A percentile compares a stretch with the other conserved stretches of the same genome.
Conservation (phyloP, 1,140 invertebrate species). For the Leptinotarsa texana region DNA sequence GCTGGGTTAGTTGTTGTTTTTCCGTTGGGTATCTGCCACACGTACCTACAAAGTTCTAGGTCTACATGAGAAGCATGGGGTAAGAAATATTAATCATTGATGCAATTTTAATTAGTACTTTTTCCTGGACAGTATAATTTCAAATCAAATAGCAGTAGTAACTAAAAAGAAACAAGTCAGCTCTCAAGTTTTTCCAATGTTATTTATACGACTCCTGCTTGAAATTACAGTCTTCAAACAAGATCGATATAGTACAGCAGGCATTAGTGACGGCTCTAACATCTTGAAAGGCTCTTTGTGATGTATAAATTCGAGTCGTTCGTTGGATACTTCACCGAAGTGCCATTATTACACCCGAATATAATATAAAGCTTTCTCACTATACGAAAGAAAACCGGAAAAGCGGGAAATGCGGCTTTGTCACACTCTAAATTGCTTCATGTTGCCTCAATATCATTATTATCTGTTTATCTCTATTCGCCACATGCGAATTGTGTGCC, state of each 20-base stretch:
- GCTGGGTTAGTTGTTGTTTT: too few relatives aligned
- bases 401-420: conserved; percentile 4
- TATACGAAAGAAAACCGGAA: background rate
- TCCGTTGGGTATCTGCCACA: too few relatives aligned
- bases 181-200: too few relatives aligned
- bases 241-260: background rate
- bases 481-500: background rate
- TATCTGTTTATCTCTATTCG: background rate
- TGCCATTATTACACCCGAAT: background rate
- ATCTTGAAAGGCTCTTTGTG: background rate
- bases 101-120: too few relatives aligned
- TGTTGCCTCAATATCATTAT: conserved; percentile 6
- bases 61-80: too few relatives aligned
- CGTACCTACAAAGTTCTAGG: too few relatives aligned
- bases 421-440: background rate
- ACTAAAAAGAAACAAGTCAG: too few relatives aligned
- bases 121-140: too few relatives aligned
- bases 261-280: background rate
- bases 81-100: too few relatives aligned
- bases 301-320: background rate
- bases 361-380: conserved; percentile 6
- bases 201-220: too few relatives aligned
- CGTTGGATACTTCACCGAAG: background rate
- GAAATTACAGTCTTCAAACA: background rate
- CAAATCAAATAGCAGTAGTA: too few relatives aligned